Percentiles rank a stretch among this genome's conserved stretches.
phyloP scores from a whole-genome alignment of 2,888 invertebrate genomes.

The Synergus gifuensis region DNA sequence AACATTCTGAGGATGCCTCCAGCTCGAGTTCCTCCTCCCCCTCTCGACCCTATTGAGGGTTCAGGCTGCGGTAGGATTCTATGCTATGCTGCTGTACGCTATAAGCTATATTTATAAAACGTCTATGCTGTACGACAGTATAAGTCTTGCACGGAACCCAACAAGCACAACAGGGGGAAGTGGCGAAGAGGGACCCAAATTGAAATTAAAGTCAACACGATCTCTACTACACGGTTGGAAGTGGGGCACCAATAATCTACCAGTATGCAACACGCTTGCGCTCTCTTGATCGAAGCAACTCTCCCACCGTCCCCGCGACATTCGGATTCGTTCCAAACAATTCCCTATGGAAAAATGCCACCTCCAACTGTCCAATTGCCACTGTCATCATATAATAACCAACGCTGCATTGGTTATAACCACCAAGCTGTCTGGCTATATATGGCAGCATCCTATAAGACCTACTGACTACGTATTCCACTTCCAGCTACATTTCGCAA shows the following conservation, averaged over 20 bases:
- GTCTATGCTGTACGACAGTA: constrained; percentile 12
- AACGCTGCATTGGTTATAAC: constrained; percentile 32
- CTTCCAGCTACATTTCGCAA: constrained; percentile 29
- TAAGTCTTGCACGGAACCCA: constrained; percentile 35
- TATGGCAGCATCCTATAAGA: constrained; percentile 9
- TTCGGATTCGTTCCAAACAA: constrained; percentile 48
- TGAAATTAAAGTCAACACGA: constrained; percentile 66
- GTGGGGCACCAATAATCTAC: constrained; percentile 66
- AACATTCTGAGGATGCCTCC: constrained; percentile 54
- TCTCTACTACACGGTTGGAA: not conserved
- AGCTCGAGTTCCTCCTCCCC: constrained; percentile 49
- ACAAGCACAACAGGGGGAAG: constrained; percentile 50
- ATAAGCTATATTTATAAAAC: constrained; percentile 2
- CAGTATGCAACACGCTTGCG: constrained; percentile 47
- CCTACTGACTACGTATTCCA: not conserved
- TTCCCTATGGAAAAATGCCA: constrained; percentile 60
- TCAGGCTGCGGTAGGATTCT: constrained; percentile 45
- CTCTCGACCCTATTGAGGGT: constrained; percentile 48
- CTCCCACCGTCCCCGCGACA: constrained; percentile 31
- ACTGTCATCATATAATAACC: constrained; percentile 52
- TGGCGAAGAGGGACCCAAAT: constrained; percentile 60
- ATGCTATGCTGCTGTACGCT: constrained; percentile 16
- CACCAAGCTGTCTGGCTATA: constrained; percentile 2
- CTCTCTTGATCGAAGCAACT: constrained; percentile 17
- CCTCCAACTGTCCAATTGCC: constrained; percentile 64